These are phyloP conservation scores for Cephalopterus ornatus DNA, from an alignment of 2,113 vertebrate genomes.

Conservation along the genomic window DNA sequence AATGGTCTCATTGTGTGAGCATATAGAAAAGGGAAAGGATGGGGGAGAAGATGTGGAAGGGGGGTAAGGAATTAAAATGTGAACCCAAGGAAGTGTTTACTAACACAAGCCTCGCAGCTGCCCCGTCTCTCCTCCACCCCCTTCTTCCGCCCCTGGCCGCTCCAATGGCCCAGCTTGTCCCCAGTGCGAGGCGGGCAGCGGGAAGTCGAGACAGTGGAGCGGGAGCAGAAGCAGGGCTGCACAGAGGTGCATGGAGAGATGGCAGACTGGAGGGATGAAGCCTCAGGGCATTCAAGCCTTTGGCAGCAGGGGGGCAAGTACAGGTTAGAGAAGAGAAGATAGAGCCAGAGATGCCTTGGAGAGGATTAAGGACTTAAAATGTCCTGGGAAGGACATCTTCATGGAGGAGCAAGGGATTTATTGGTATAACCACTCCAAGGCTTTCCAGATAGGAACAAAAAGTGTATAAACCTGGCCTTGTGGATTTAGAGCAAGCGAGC, in stretches of 20 bases:
- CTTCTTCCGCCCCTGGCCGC: constrained; percentile 11
- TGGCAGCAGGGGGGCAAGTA: not conserved
- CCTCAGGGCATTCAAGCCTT: not conserved
- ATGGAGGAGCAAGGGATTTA: constrained; percentile 25
- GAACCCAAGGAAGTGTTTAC: constrained; percentile 87
- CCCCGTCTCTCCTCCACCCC: constrained; percentile 56
- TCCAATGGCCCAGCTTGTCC: constrained; percentile 18
- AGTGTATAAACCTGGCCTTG: constrained; percentile 50
- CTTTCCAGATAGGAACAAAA: constrained; percentile 47
- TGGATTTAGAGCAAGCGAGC: constrained; percentile 14
- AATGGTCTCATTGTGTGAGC: constrained; percentile 89
- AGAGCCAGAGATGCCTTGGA: not conserved
- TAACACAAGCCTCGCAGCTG: constrained; percentile 86
- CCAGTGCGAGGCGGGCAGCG: not conserved
- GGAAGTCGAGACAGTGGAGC: not conserved
- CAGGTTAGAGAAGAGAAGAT: not conserved
- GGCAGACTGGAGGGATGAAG: not conserved
- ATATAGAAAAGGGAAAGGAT: constrained; percentile 75
- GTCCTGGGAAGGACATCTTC: not conserved
- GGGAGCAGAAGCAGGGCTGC: not conserved
- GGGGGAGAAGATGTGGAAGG: constrained; percentile 70
- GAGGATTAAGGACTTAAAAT: constrained; percentile 23
- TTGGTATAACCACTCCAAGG: not conserved
- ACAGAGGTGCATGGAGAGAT: not conserved
- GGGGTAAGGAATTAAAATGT: constrained; percentile 84